Base-by-base conservation (phyloP, 2,797 vertebrate genomes). In the Coranthus polyacanthus region DNA sequence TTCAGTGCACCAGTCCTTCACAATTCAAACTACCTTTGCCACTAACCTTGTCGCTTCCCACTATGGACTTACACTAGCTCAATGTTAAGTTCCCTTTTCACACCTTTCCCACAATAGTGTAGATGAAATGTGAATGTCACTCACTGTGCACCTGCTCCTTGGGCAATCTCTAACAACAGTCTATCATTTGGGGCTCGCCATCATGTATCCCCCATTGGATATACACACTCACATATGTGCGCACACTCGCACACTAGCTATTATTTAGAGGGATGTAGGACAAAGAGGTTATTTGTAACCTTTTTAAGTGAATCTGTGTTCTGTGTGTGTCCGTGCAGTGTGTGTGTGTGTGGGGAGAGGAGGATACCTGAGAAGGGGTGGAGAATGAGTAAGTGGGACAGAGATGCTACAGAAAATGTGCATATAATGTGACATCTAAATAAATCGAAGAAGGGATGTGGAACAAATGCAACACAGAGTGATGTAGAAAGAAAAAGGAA, bases 81-180 rank as follows among this genome's bases (percentile, higher is more conserved):
- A 36, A 8, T 12, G 20, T 38, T 7, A 15, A 29, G 15, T 29
- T 66, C 11, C 29, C 22, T 61, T 12, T 55, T 55, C 18, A 21
- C 34, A 37, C 54, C 13, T 34, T 67, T 26, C 32, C 22, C 38
- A 37, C 38, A 32, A 34, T 29, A 37, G 43, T 64, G 52, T n/a
- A 16, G 18, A 57, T 63, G 71, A 71, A 55, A 58, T 51, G 61
- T 64, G 59, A 81, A 83, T 64, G 75, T 67, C 68, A 60, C 64
- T 53, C 44, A 70, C 53, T 68, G 58, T 73, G 51, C 64, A 60
- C 60, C 74, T 81, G 75, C 66, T 81, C 75, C 76, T 70, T 29
- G 39, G 72, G 53, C 59, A 67, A 64, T 72, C 50, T 68, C 54
- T 13, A 41, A 38, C 44, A 62, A 22, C 43, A 60, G 51, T 73